A percentile compares a stretch with the other conserved stretches of the same genome.
phyloP scores from a whole-genome alignment of 2,113 vertebrate genomes.

The Brienomyrus brachyistius region DNA sequence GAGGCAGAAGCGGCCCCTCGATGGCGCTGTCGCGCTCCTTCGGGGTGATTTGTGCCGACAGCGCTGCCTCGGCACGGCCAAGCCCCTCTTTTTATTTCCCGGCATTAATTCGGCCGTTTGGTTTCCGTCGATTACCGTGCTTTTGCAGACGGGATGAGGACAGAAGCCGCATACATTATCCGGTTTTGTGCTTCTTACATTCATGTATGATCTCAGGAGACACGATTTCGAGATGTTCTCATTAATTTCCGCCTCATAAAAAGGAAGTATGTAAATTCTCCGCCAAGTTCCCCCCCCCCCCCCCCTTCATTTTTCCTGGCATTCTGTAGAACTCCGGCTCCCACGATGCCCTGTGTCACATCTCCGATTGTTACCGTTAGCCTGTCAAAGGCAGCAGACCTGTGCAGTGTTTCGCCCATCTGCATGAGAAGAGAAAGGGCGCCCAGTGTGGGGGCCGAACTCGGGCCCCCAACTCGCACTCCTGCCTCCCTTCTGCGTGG shows the following conservation, averaged over 20 bases:
- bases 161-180: not conserved
- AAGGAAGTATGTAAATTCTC: constrained; percentile 9
- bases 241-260: constrained; percentile 5
- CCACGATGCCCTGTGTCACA: not conserved
- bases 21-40: not conserved
- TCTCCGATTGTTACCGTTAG: not conserved
- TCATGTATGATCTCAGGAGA: constrained; percentile 1
- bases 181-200: constrained; percentile 12
- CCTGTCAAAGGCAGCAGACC: not conserved
- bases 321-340: not conserved
- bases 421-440: not conserved
- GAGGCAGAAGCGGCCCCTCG: not conserved
- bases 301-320: not conserved
- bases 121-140: not conserved
- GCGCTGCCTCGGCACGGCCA: not conserved
- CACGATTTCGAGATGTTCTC: not conserved
- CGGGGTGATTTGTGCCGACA: not conserved
- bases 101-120: constrained; percentile 3
- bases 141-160: not conserved
- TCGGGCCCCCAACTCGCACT: not conserved
- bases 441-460: not conserved
- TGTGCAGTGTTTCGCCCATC: not conserved
- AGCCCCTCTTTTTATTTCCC: not conserved
- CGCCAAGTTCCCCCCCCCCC: not conserved
- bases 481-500: not conserved